Evolutionary conservation across 2,797 vertebrate genomes (phyloP).

Genomic region (Arvicola amphibius): DNA sequence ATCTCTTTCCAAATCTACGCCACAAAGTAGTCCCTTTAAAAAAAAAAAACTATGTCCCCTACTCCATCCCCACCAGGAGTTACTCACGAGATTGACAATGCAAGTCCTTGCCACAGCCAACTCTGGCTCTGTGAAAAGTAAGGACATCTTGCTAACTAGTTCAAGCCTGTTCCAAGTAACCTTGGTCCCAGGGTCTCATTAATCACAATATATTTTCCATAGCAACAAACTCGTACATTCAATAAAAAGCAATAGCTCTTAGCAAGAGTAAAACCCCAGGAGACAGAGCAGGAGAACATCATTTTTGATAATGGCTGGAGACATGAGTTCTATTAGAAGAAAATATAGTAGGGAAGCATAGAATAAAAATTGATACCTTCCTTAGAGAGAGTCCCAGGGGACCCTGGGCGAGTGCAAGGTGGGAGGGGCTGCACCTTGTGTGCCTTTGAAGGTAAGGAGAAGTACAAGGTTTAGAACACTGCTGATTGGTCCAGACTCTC

Average conservation of each 20-base stretch:
- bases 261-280: constrained; percentile 77
- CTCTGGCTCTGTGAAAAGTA: constrained; percentile 46
- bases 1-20: neutral
- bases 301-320: constrained; percentile 76
- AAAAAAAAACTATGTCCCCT: neutral
- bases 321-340: constrained; percentile 63
- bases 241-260: constrained; percentile 81
- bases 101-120: neutral
- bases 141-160: constrained; percentile 59
- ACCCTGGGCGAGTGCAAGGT: neutral
- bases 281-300: constrained; percentile 70
- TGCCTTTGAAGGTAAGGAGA: constrained; percentile 23
- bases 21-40: neutral
- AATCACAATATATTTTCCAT: constrained; percentile 83
- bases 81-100: neutral
- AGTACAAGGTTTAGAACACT: neutral
- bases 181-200: constrained; percentile 80
- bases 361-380: constrained; percentile 69
- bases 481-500: neutral
- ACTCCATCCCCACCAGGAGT: neutral
- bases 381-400: neutral
- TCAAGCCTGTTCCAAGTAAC: constrained; percentile 75
- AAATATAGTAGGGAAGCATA: constrained; percentile 62
- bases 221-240: constrained; percentile 77
- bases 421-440: neutral